These are phyloP conservation scores for Strix aluco DNA, from an alignment of 2,113 vertebrate species.

Conservation along the genomic window DNA sequence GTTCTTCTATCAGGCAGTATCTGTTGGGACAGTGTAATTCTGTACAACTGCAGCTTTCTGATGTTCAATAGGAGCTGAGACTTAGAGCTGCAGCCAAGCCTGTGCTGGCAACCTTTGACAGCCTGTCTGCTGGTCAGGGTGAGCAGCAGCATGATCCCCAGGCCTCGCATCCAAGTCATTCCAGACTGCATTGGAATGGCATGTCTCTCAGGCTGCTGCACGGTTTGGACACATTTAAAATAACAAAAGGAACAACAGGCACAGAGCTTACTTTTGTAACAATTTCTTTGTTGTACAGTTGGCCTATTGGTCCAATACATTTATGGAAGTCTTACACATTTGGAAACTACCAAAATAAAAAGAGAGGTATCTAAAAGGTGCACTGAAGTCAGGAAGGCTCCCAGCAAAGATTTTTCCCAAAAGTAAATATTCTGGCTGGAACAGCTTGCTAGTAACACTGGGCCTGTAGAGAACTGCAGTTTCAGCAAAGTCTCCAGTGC, in stretches of 20 bases:
- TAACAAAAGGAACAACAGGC: background rate
- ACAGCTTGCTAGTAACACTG: background rate
- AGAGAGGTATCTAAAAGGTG: background rate
- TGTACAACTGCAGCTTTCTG: background rate
- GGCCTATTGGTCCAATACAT: background rate
- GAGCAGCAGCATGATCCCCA: background rate
- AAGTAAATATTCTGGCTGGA: background rate
- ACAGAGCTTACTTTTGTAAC: background rate
- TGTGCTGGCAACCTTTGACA: background rate
- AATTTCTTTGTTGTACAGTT: background rate
- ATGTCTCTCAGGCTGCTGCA: background rate
- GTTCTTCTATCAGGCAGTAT: background rate
- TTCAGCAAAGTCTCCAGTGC: background rate
- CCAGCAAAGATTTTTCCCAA: background rate
- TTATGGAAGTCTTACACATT: background rate
- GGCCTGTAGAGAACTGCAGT: background rate
- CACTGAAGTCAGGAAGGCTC: background rate
- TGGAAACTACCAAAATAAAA: background rate
- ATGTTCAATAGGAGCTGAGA: background rate
- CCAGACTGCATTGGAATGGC: background rate
- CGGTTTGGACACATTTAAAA: background rate
- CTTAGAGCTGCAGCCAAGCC: background rate
- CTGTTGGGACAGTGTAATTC: background rate
- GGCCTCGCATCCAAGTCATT: rapidly evolving
- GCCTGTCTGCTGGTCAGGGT: background rate